Conservation (phyloP, 2,888 invertebrate genomes). For the Caenorhabditis sp. region DNA sequence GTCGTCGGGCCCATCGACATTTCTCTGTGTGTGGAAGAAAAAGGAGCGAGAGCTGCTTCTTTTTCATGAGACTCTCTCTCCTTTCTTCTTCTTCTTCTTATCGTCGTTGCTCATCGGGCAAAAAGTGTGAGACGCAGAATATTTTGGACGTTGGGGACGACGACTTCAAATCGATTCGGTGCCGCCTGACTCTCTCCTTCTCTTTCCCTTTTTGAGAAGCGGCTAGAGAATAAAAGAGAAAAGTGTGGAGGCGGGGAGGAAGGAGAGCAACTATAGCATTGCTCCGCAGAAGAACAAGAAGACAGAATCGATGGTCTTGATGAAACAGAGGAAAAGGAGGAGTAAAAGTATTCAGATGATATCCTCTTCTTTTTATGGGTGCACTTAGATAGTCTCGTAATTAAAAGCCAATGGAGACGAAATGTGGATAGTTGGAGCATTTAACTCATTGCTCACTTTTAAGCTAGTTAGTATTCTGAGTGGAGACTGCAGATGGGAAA, state of each 20-base stretch:
- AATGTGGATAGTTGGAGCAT: not conserved
- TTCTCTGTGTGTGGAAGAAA: slow-evolving; percentile 35
- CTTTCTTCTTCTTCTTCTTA: slow-evolving; percentile 32
- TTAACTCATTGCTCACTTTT: not conserved
- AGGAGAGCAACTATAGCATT: slow-evolving; percentile 42
- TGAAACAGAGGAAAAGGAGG: slow-evolving; percentile 6
- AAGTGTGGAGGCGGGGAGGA: slow-evolving; percentile 21
- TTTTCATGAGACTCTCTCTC: slow-evolving; percentile 37
- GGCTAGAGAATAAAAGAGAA: slow-evolving; percentile 22
- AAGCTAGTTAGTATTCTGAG: slow-evolving; percentile 1
- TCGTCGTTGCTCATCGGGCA: slow-evolving; percentile 50
- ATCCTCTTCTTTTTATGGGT: slow-evolving; percentile 1
- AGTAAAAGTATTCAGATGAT: slow-evolving; percentile 1
- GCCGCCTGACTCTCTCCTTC: slow-evolving; percentile 37
- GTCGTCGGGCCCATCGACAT: slow-evolving; percentile 42
- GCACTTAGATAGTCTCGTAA: not conserved
- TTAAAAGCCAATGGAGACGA: not conserved
- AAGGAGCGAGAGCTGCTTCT: slow-evolving; percentile 31
- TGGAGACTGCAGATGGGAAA: not conserved
- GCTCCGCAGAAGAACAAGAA: slow-evolving; percentile 2
- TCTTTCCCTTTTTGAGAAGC: slow-evolving; percentile 21
- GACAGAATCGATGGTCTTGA: slow-evolving; percentile 34
- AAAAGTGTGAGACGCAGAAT: slow-evolving; percentile 52
- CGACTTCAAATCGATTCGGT: slow-evolving; percentile 54
- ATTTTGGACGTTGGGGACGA: slow-evolving; percentile 41